Percentiles rank a stretch among this genome's conserved stretches.
phyloP scores from a whole-genome alignment of 2,888 invertebrate species.

The Euzophera pinguis region DNA sequence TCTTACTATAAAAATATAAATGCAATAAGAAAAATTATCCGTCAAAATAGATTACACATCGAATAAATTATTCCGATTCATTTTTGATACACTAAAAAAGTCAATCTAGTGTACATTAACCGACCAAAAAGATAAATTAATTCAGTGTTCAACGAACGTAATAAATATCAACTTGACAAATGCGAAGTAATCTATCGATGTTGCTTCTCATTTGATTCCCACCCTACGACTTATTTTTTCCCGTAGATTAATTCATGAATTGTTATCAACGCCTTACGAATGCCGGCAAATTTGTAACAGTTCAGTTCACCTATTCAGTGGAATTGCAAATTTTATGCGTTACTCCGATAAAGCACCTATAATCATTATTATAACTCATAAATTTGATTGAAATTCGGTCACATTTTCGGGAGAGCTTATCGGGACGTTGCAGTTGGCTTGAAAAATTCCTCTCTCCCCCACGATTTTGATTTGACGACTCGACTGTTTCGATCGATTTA shows the following conservation, averaged over 20 bases:
- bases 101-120: conserved; percentile 1
- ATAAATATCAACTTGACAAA: conserved; percentile 50
- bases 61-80: no score
- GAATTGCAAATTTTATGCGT: conserved; percentile 75
- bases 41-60: no score
- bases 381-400: conserved; percentile 79
- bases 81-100: not conserved
- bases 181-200: conserved; percentile 44
- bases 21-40: no score
- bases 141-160: conserved; percentile 16
- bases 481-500: conserved; percentile 72
- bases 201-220: conserved; percentile 42
- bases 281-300: conserved; percentile 75
- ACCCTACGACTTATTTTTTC: conserved; percentile 55
- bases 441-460: conserved; percentile 66
- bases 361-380: conserved; percentile 79
- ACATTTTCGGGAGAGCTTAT: conserved; percentile 73
- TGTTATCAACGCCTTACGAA: conserved; percentile 76
- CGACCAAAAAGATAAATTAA: conserved; percentile 10
- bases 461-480: conserved; percentile 54
- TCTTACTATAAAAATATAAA: no score
- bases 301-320: conserved; percentile 76
- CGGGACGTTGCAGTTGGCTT: conserved; percentile 72
- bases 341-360: conserved; percentile 72
- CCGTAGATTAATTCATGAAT: conserved; percentile 70